A percentile compares a stretch with the other conserved stretches of the same genome.
These are phyloP conservation scores for Paedocypris micromegethes DNA, from an alignment of 2,797 vertebrate genomes.

Conservation along the genomic window DNA sequence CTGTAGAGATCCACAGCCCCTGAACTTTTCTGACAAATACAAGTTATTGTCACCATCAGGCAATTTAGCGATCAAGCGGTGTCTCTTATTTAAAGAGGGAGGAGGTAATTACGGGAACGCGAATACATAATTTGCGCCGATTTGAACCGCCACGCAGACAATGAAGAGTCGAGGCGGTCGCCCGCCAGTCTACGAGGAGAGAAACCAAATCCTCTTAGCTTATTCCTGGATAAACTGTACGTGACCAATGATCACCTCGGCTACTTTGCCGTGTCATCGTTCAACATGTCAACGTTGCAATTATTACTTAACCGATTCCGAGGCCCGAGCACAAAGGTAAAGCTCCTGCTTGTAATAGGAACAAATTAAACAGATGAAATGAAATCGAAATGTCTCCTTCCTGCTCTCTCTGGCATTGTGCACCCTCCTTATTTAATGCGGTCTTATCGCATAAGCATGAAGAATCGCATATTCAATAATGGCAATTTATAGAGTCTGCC, in stretches of 20 bases:
- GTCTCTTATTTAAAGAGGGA: constrained; percentile 41
- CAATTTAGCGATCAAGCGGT: constrained; percentile 33
- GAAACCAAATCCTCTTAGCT: constrained; percentile 26
- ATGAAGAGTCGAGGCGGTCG: constrained; percentile 22
- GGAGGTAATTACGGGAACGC: constrained; percentile 41
- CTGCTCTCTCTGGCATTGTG: constrained; percentile 25
- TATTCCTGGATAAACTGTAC: constrained; percentile 33
- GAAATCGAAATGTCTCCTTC: constrained; percentile 37
- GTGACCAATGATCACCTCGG: constrained; percentile 31
- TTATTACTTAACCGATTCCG: constrained; percentile 37
- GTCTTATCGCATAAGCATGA: constrained; percentile 43
- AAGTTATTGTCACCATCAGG: constrained; percentile 41
- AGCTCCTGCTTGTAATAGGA: constrained; percentile 37
- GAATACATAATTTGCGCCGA: constrained; percentile 35
- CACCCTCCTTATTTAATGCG: constrained; percentile 36
- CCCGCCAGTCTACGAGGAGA: constrained; percentile 10
- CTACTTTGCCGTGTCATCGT: constrained; percentile 21
- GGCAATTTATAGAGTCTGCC: constrained; percentile 39
- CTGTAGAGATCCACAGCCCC: constrained; percentile 27
- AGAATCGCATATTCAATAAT: constrained; percentile 45
- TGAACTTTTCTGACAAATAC: constrained; percentile 30
- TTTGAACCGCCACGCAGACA: constrained; percentile 22
- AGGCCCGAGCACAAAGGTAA: constrained; percentile 37
- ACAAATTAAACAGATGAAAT: constrained; percentile 43
- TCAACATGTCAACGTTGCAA: constrained; percentile 36